Evolutionary conservation across 2,888 invertebrate species (phyloP), one percentile per base, ranked within the genome.

Genomic region (Leptura quadrifasciata): DNA sequence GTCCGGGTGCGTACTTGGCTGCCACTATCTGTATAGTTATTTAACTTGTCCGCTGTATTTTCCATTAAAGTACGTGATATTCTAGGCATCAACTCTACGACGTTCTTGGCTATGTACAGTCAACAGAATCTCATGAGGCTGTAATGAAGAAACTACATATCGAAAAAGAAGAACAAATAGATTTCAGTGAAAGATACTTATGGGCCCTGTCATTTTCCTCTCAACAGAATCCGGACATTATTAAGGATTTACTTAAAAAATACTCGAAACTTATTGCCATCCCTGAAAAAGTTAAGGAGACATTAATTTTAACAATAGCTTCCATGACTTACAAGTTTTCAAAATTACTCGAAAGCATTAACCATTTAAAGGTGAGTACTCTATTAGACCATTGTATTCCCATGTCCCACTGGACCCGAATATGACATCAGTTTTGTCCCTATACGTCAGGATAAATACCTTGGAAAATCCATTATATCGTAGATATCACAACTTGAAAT

Each of bases 191-290:
- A 85, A 90, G 95, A 75, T 96, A 95, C 87, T 89, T 96, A 1
- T 93, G 95, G 91, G 92, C 94, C 0, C 86, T 94, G 10, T 94
- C 95, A 0, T 90, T 94, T 63, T 92, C 93, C 0, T 92, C 94
- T 0, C 91, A 94, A 83, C 94, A 95, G 0, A 90, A 91, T 55
- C 90, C 90, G 47, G 91, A 92, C 68, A 88, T 93, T 15, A 88
- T 93, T 78, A 89, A 88, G 61, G 90, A 91, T 76, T 84, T 92
- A 8, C 79, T 91, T 47, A 88, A 85, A 10, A 87, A 89, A 69
- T 91, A 90, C 39, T 89, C 89, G 39, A 91, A 90, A 84, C 90
- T 87, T 27, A 89, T 86, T 78, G 89, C 90, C 24, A 86, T 91
- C 58, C 93, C 92, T 76, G 88, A 90, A 8, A 93, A 93, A 83